Evolutionary conservation across 2,113 vertebrate species (phyloP).

Genomic region (Cyprinus carpio): DNA sequence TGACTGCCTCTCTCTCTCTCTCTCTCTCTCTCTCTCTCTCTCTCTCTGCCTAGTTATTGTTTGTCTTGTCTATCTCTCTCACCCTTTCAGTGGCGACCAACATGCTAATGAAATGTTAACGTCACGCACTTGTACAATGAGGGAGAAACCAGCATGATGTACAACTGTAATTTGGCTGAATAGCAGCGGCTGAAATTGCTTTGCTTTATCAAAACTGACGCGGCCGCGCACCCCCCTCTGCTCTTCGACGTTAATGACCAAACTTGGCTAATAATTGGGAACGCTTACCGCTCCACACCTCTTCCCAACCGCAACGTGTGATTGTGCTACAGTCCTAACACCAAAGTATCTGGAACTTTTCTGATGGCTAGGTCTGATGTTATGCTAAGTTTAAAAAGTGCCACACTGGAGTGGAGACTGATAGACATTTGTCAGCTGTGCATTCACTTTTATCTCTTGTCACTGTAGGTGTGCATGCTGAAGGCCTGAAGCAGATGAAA

Average conservation of each 20-base stretch:
- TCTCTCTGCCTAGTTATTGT: constrained; percentile 47
- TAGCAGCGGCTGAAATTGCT: constrained; percentile 72
- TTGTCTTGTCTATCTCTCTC: constrained; percentile 27
- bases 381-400: constrained; percentile 31
- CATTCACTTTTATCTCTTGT: neutral
- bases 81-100: constrained; percentile 52
- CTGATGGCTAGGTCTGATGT: constrained; percentile 36
- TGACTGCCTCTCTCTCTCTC: constrained; percentile 4
- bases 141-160: constrained; percentile 68
- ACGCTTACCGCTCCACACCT: constrained; percentile 38
- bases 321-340: constrained; percentile 39
- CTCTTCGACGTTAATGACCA: constrained; percentile 65
- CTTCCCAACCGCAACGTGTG: constrained; percentile 5
- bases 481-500: constrained; percentile 4
- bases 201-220: constrained; percentile 76
- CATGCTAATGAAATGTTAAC: constrained; percentile 70
- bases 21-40: constrained; percentile 50
- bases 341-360: constrained; percentile 35
- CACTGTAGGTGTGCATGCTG: neutral
- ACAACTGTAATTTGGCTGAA: constrained; percentile 72
- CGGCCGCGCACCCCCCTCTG: constrained; percentile 44
- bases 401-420: constrained; percentile 3
- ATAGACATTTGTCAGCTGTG: constrained; percentile 28
- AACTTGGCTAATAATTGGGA: constrained; percentile 70
- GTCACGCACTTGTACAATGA: constrained; percentile 60